Evolutionary conservation across 1,140 invertebrate species (phyloP), one percentile per base, ranked within the genome.

Genomic region (Whitmania pigra): DNA sequence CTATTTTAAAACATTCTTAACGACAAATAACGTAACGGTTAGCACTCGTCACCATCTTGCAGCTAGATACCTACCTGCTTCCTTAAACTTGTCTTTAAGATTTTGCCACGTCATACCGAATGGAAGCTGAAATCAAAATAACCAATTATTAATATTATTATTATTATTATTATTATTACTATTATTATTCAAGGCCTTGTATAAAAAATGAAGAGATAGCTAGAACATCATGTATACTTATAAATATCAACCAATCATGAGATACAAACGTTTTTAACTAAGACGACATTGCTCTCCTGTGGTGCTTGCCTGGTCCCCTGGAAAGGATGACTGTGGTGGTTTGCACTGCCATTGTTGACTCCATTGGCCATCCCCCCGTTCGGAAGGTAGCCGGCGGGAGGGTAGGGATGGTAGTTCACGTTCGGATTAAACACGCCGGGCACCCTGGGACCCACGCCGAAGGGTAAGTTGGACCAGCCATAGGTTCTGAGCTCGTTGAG

Each of bases 31-130:
- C 31, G 6, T 6, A 36, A 36, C 6, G 31, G 31, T 36, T 6
- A 6, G 6, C 31, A 36, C 31, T 36, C 31, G 31, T 36, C 31
- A 36, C 2, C 31, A 36, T 36, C 31, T 36, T 6, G 31, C 31
- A 36, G 31, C 2, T 36, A 6, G 6, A 49, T 15, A 49, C 18
- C 2, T n/a, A 63, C 57, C 57, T 63, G 57, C 57, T 63, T 97
- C 85, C 79, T 90, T 89, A 80, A 98, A 98, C 11, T 97, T 90
- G 81, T 98, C 94, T 77, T 91, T 89, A 71, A 99, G 85, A 83
- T 96, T 96, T 77, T 91, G 89, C 77, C 90, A 90, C 75, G 93
- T 92, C 73, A 95, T 91, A 84, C 93, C 94, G 80, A 94, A 97
- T 76, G 95, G 93, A 80, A 98, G 84, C 92, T 94, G 57, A 25